These are phyloP conservation scores for Helostoma temminkii DNA, from an alignment of 2,797 vertebrate genomes.

Conservation along the genomic window DNA sequence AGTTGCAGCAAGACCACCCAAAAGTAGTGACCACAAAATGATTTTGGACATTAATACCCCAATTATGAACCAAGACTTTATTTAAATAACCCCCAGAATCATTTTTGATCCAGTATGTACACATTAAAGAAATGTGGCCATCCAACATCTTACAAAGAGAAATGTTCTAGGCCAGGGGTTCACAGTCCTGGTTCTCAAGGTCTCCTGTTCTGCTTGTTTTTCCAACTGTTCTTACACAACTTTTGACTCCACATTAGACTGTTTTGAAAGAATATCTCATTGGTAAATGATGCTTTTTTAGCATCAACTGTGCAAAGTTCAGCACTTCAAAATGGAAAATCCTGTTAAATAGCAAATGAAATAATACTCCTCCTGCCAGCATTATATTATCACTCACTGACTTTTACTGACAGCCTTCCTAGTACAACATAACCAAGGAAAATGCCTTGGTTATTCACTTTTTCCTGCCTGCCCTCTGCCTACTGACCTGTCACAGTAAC, in stretches of 20 bases:
- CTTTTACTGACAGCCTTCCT: conserved; percentile 8
- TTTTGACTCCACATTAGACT: too few species aligned
- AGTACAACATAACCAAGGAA: conserved; percentile 4
- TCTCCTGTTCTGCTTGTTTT: too few species aligned
- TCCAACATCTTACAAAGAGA: background rate
- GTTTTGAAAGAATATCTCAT: too few species aligned
- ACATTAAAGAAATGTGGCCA: background rate
- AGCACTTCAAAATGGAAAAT: too few species aligned
- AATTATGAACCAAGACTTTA: conserved; percentile 41
- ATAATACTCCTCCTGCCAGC: too few species aligned
- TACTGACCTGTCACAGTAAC: conserved; percentile 44
- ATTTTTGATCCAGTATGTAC: conserved; percentile 14
- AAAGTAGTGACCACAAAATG: conserved; percentile 38
- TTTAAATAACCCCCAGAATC: conserved; percentile 27
- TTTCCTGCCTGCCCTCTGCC: conserved; percentile 1
- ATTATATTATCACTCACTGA: background rate
- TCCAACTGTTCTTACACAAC: too few species aligned
- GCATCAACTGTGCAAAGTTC: too few species aligned
- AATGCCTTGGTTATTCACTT: background rate
- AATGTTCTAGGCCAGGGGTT: too few species aligned
- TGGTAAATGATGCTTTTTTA: too few species aligned
- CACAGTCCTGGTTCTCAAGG: too few species aligned
- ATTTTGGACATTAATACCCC: conserved; percentile 45
- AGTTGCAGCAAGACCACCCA: conserved; percentile 44
- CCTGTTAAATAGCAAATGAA: too few species aligned